Evolutionary conservation across 2,797 vertebrate species (phyloP).

Genomic region (Scyliorhinus canicula): DNA sequence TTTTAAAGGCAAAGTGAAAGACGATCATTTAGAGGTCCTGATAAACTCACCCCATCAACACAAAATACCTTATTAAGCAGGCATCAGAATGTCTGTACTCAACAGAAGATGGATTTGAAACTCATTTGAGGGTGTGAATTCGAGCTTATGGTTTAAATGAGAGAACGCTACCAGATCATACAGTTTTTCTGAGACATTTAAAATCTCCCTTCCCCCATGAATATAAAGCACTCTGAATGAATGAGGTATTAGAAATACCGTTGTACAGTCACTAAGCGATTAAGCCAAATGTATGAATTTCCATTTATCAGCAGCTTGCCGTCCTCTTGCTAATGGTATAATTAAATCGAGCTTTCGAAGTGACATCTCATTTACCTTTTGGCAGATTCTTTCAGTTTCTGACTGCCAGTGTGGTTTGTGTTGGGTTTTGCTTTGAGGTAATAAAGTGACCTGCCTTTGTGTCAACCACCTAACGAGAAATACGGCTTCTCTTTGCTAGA

Average conservation of each 20-base stretch:
- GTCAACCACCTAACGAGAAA: neutral
- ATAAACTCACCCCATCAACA: neutral
- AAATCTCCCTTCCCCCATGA: neutral
- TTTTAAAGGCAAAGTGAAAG: neutral
- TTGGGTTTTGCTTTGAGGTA: neutral
- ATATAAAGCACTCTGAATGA: neutral
- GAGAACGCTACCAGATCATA: neutral
- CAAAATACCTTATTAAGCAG: neutral
- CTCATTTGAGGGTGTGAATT: neutral
- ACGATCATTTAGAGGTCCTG: neutral
- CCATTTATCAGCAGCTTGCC: constrained; percentile 20
- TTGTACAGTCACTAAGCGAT: constrained; percentile 10
- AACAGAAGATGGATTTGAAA: neutral
- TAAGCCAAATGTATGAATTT: neutral
- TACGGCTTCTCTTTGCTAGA: constrained; percentile 1
- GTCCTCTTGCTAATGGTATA: constrained; percentile 18
- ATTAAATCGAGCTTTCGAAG: neutral
- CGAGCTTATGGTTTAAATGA: neutral
- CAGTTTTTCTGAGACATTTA: neutral
- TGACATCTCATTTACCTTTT: constrained; percentile 34
- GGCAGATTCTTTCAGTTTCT: neutral
- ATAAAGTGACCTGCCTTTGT: constrained; percentile 17
- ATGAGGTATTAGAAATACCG: neutral
- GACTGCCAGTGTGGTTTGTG: neutral
- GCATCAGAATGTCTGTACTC: neutral